These are phyloP conservation scores for Leptinotarsa defecta DNA, from an alignment of 1,140 invertebrate species.

Conservation along the genomic window DNA sequence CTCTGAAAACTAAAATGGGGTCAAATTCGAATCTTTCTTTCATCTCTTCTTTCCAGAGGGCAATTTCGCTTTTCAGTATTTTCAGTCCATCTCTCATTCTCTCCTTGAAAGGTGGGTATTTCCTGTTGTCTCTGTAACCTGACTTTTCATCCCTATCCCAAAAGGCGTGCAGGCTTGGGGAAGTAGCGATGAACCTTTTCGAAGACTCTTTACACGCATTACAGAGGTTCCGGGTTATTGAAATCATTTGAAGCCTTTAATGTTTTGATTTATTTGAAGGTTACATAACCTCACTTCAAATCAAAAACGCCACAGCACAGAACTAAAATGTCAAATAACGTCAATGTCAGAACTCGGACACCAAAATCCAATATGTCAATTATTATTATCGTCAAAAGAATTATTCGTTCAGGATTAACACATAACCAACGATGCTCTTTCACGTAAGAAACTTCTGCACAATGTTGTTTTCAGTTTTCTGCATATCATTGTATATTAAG, in stretches of 20 bases:
- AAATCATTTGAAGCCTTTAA: not conserved
- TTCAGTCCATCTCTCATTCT: constrained; percentile 65
- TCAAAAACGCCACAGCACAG: no score
- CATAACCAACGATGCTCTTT: no score
- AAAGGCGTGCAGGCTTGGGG: constrained; percentile 37
- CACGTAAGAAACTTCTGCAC: no score
- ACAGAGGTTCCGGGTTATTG: not conserved
- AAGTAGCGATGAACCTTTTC: constrained; percentile 21
- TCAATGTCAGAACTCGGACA: no score
- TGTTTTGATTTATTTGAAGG: not conserved
- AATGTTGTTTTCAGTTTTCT: no score
- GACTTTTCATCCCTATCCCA: constrained; percentile 62
- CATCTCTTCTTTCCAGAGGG: constrained; percentile 70
- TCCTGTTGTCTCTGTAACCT: constrained; percentile 62
- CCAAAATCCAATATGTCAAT: no score
- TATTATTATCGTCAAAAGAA: no score
- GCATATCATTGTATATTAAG: no score
- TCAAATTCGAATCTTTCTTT: constrained; percentile 62
- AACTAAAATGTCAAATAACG: no score
- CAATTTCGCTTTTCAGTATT: constrained; percentile 69
- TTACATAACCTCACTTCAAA: not conserved
- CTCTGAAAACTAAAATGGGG: constrained; percentile 17
- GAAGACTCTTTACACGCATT: constrained; percentile 10
- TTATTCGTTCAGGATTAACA: no score
- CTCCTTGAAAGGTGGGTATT: constrained; percentile 58